Evolutionary conservation across 2,888 invertebrate genomes (phyloP), one percentile per base, ranked within the genome.

Genomic region (Notodonta dromedarius): DNA sequence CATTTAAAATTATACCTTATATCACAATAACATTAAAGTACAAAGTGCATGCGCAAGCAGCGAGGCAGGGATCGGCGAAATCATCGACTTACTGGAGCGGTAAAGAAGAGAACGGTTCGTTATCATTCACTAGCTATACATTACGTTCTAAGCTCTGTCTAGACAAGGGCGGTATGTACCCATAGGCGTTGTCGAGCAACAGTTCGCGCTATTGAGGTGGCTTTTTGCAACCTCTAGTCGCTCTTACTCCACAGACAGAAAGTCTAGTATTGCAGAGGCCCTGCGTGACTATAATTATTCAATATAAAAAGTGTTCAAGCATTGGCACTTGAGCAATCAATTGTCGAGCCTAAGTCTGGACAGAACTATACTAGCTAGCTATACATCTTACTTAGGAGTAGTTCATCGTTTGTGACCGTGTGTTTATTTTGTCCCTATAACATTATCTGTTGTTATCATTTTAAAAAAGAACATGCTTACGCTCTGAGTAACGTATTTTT

Each of bases 71-170:
- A 84, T 93, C 93, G 0, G 86, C 90, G 58, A 93, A 93, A 75
- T 91, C 92, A 14, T 87, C 89, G 5, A 86, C 86, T 13, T 93
- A 91, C 79, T 93, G 93, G 93, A 91, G 89, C 82, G 91, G 91
- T 64, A 93, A 93, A 82, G 93, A 93, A 85, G 93, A 93, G 62
- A 93, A 88, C 65, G 93, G 93, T 93, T 90, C 92, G 94, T 93
- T 85, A 61, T 71, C 52, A 62, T 69, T 66, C 62, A 71, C 70
- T 77, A 77, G 70, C 60, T 74, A 46, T 46, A 46, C 46, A 46
- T 71, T 24, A 24, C 24, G 67, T 57, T 58, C 39, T 63, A 57
- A 61, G 66, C 60, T 63, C 59, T 62, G 54, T 57, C 58, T 62
- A 69, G 67, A 61, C 54, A 61, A 61, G 9, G 42, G 42, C 9